Evolutionary conservation across 1,140 invertebrate species (phyloP).

Genomic region (Pentalonia nigronervosa): DNA sequence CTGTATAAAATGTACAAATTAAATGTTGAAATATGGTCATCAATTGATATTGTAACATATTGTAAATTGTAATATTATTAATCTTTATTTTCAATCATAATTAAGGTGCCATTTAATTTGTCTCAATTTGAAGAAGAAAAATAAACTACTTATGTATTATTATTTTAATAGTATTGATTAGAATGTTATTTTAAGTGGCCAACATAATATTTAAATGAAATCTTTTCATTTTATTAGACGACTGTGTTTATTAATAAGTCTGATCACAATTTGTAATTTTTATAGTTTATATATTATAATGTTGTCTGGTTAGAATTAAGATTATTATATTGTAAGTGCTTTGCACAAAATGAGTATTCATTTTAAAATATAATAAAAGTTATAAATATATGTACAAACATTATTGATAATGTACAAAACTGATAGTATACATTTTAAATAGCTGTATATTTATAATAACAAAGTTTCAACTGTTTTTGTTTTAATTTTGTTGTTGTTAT

Average conservation of each 20-base stretch:
- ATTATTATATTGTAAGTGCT: conserved; percentile 4
- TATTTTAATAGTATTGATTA: not conserved
- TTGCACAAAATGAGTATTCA: not conserved
- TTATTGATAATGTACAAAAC: not conserved
- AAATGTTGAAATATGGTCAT: not conserved
- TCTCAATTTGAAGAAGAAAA: not conserved
- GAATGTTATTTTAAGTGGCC: not conserved
- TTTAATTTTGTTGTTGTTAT: not conserved
- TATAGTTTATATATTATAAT: conserved; percentile 28
- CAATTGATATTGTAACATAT: not conserved
- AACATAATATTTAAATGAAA: not conserved
- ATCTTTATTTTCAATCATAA: not conserved
- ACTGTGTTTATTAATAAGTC: conserved; percentile 33
- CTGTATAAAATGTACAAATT: not conserved
- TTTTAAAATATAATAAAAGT: not conserved
- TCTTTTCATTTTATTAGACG: not conserved
- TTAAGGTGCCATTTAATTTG: not conserved
- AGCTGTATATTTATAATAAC: conserved; percentile 46
- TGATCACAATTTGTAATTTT: conserved; percentile 31
- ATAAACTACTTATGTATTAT: not conserved
- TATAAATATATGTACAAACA: conserved; percentile 9
- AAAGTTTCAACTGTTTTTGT: conserved; percentile 44
- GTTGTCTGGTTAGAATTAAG: not conserved
- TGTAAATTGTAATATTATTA: not conserved
- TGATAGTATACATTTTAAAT: conserved; percentile 40